Evolutionary conservation across 2,113 vertebrate species (phyloP), one percentile per base, ranked within the genome.

Genomic region (Elephas maximus): DNA sequence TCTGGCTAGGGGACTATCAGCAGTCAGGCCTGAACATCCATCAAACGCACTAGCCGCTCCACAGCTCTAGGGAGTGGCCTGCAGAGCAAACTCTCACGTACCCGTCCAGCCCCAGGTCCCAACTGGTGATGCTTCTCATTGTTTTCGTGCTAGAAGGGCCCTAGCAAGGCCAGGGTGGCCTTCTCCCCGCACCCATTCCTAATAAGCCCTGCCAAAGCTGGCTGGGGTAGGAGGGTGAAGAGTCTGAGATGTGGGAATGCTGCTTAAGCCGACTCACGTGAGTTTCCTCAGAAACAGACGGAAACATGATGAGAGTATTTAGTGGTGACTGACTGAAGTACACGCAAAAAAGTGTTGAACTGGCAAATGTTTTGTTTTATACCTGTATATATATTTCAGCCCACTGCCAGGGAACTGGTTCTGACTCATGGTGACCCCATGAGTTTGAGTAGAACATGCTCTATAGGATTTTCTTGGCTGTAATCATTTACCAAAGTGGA

Each of bases 51-150:
- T 24, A 44, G 63, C 14, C 0, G 18, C 48, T 48, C 51, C 41
- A 62, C 30, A 82, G 81, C 20, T 1, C 2, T 0, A 4, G 21
- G 12, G 21, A 57, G 24, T 0, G 30, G 37, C 76, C 57, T 10
- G 4, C 3, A 33, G 76, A 89, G 95, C 20, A 84, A 33, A 90
- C 92, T 92, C 79, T 90, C 73, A 30, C 88, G 57, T 11, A 41
- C 74, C 11, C 41, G 6, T 1, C 21, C 51, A 8, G 23, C 63
- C 33, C 33, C 2, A 4, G 67, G 41, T 85, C 67, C 44, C 51
- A 26, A 1, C 1, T 7, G 26, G 67, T 48, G 1, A 26, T 67
- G 48, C 15, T 88, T 65, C 67, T 81, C 81, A 78, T 10, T 73
- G 85, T 57, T 26, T 84, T 65, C 62, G 30, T 11, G 62, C 60